Evolutionary conservation across 2,888 invertebrate genomes (phyloP), one percentile per base, ranked within the genome.

Genomic region (Archips xylosteana): DNA sequence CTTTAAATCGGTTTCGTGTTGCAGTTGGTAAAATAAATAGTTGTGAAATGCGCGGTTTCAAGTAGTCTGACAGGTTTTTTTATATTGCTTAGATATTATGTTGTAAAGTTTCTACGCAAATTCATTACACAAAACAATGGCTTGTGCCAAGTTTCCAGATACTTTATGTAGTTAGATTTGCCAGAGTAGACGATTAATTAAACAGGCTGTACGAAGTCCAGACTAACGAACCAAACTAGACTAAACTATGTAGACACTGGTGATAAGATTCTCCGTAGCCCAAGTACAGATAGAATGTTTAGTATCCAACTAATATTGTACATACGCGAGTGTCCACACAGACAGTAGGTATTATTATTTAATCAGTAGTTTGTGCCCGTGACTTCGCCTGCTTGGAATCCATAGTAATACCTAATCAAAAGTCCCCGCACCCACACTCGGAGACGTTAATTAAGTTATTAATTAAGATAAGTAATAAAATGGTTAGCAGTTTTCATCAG

Each of bases 191-290:
- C 49, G 39, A 71, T 71, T 61, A 66, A 71, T 72, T 10, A 68
- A 66, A 36, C 13, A 36, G 57, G 15, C n/a, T 36, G 68, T 47
- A 34, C 68, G 54, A 67, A 62, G 68, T 72, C 62, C 68, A 68
- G 45, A 63, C 62, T 63, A 72, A 68, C 54, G 62, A 66, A 61
- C 60, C 49, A 13, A 71, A 71, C 61, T 66, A 66, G 23, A 60
- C 32, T 15, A 34, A 47, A 59, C 54, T 70, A 42, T 42, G 49
- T 61, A 68, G n/a, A 69, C 61, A 36, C 42, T 23, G 10, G 42
- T 45, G 54, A 70, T 63, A 54, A 61, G 15, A 51, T 66, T 62
- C 42, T 13, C 49, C 8, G 69, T 62, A 60, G n/a, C 13, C 60
- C 13, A 36, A 60, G 36, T 36, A 32, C 57, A 57, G 57, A 57